These are phyloP conservation scores for Chloebia gouldiae DNA, from an alignment of 2,113 vertebrate species.

Conservation along the genomic window DNA sequence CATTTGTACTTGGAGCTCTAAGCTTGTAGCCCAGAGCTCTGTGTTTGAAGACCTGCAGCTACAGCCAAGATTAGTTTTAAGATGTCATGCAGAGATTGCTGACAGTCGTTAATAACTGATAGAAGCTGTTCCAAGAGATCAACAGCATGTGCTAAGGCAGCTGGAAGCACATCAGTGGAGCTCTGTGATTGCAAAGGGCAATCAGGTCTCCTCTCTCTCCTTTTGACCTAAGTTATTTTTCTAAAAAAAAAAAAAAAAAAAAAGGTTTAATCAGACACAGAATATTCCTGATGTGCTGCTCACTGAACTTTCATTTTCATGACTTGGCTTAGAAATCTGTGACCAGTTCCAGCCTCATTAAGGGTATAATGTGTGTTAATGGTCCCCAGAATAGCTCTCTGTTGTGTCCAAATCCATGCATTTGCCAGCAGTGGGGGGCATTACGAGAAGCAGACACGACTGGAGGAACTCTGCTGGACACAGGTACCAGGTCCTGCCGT, in stretches of 20 bases:
- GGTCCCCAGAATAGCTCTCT: neutral
- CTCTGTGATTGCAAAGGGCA: neutral
- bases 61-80: neutral
- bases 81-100: neutral
- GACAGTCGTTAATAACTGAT: neutral
- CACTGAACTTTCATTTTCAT: neutral
- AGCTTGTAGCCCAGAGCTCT: neutral
- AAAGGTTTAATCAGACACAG: neutral
- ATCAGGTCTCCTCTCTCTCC: fast-evolving
- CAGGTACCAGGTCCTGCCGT: neutral
- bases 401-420: fast-evolving
- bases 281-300: neutral
- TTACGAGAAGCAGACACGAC: fast-evolving
- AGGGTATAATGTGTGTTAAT: fast-evolving
- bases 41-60: neutral
- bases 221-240: neutral
- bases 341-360: neutral
- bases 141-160: neutral
- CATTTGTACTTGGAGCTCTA: neutral
- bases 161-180: neutral
- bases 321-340: neutral
- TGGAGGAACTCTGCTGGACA: neutral
- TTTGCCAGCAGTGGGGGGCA: neutral
- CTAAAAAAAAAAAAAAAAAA: neutral
- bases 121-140: neutral